Evolutionary conservation across 1,140 invertebrate species (phyloP), one percentile per base, ranked within the genome.

Genomic region (Philotrypesis tridentata): DNA sequence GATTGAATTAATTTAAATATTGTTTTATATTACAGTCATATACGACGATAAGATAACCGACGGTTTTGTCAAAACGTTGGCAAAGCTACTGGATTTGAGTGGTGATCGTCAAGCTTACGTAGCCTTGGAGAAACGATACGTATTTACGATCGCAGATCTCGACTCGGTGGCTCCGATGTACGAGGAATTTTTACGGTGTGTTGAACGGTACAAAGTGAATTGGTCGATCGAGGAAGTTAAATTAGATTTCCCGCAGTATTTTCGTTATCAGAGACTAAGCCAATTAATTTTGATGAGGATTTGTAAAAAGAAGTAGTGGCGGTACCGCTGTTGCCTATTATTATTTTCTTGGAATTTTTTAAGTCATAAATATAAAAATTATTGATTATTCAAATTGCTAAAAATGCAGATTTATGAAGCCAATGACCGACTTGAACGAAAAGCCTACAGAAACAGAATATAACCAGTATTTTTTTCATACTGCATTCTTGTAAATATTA

Each of bases 31-130:
- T 94, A 72, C 89, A 97, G 96, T 98, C 9, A 95, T 98, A 40
- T 98, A 98, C 92, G 96, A 97, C 88, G 95, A 97, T 83, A 93
- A 94, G 80, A 93, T 98, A 29, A 98, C 97, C 9, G 94, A 96
- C 82, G 96, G 95, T 0, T 97, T 98, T 87, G 93, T 98, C 2
- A 90, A 92, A 14, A 96, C 96, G 0, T 91, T 97, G 70, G 93
- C 95, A 83, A 94, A 94, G 85, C 91, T 98, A 11, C 90, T 98
- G 48, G 90, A 91, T 33, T 91, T 92, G 1, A 92, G 93, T 17
- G 29, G 33, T 11, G 92, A 92, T 2, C 88, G 91, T 60, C 93
- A 90, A 9, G 90, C 96, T n/a, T 97, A 95, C 84, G 92, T 98
- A 31, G 95, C 96, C 5, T 87, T 98, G 65, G 97, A 98, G 87